Evolutionary conservation across 2,888 invertebrate species (phyloP).

Genomic region (Mythimna vitellina): DNA sequence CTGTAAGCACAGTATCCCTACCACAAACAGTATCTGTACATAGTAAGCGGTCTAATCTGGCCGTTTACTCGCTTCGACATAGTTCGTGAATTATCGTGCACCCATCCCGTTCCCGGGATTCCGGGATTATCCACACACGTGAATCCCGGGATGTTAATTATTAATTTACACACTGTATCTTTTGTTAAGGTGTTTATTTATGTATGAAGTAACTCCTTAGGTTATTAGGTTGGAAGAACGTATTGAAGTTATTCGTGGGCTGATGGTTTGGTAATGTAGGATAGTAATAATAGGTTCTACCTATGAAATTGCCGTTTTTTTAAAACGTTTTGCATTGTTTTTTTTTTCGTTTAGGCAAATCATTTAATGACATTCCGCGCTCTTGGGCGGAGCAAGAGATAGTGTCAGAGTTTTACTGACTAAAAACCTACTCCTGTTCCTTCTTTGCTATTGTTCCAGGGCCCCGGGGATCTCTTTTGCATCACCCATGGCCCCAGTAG

Average conservation of each 20-base stretch:
- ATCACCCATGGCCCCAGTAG: no score
- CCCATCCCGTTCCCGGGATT: slow-evolving; percentile 38
- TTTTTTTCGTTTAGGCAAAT: no score
- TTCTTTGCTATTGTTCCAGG: no score
- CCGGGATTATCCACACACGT: slow-evolving; percentile 54
- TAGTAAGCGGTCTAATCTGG: slow-evolving; percentile 48
- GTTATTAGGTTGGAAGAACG: slow-evolving; percentile 35
- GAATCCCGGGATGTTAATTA: slow-evolving; percentile 51
- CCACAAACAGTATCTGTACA: slow-evolving; percentile 40
- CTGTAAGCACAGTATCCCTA: slow-evolving; percentile 1
- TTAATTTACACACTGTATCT: slow-evolving; percentile 55
- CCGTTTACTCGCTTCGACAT: slow-evolving; percentile 55
- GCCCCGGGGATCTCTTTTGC: no score
- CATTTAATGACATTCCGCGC: no score
- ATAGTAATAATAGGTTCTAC: neutral
- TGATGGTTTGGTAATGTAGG: neutral
- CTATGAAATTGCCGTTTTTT: no score
- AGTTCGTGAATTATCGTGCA: slow-evolving; percentile 55
- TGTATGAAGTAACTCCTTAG: slow-evolving; percentile 36
- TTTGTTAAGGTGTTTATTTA: slow-evolving; percentile 57
- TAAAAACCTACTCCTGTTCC: no score
- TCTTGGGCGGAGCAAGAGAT: no score
- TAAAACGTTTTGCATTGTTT: no score
- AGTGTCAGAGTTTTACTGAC: no score
- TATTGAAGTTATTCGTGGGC: slow-evolving; percentile 21